These are phyloP conservation scores for Edolisoma coerulescens DNA, from an alignment of 2,113 vertebrate species.

Conservation along the genomic window DNA sequence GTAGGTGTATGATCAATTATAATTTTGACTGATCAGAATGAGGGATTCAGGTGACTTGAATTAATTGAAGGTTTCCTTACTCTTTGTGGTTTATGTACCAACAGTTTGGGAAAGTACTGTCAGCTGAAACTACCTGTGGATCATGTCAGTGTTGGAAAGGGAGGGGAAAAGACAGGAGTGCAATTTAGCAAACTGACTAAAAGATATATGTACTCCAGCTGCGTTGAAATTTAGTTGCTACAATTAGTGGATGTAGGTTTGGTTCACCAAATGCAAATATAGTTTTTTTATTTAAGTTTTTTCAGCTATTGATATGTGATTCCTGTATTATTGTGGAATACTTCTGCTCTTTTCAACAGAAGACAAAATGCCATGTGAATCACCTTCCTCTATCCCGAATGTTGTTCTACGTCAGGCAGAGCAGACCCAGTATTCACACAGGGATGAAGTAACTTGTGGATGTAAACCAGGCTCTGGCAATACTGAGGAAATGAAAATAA, in stretches of 20 bases:
- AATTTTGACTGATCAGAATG: neutral
- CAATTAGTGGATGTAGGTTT: neutral
- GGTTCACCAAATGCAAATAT: neutral
- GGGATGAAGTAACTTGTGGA: neutral
- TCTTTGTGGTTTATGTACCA: neutral
- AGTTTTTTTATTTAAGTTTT: neutral
- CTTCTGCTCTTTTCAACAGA: slow-evolving; percentile 30
- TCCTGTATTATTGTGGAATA: neutral
- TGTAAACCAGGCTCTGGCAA: neutral
- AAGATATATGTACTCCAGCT: neutral
- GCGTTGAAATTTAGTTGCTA: neutral
- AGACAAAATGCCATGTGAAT: neutral
- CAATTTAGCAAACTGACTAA: neutral
- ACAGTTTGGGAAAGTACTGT: neutral
- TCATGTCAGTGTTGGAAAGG: neutral
- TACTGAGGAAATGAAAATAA: neutral
- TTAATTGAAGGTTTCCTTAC: neutral
- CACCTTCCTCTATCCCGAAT: neutral
- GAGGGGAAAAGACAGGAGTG: neutral
- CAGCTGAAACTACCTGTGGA: neutral
- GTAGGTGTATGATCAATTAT: neutral
- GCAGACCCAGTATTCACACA: neutral
- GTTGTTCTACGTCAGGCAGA: neutral
- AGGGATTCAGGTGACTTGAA: neutral
- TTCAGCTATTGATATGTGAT: neutral